Evolutionary conservation across 2,113 vertebrate species (phyloP).

Genomic region (Desmodus rotundus): DNA sequence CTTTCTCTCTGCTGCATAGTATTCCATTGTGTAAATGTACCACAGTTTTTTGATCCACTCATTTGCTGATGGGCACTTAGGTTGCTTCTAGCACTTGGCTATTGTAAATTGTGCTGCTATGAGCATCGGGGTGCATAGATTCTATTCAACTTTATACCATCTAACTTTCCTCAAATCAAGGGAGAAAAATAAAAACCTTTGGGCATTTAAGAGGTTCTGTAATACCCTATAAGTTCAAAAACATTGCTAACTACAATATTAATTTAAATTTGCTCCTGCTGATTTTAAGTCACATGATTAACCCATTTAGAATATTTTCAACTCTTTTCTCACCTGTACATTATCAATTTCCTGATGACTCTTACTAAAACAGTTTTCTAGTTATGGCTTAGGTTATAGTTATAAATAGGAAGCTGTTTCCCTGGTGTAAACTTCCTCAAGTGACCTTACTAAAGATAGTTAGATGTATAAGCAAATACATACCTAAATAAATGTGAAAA

Average conservation of each 20-base stretch:
- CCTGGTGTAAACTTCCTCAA: neutral
- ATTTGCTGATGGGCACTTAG: no score
- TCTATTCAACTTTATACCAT: neutral
- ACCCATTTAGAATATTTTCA: neutral
- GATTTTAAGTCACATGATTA: neutral
- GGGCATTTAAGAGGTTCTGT: neutral
- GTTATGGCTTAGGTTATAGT: neutral
- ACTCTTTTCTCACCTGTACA: neutral
- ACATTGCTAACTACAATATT: neutral
- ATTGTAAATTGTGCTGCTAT: no score
- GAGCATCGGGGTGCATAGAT: neutral
- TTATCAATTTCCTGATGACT: neutral
- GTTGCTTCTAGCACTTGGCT: no score
- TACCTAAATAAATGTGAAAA: neutral
- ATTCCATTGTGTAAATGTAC: no score
- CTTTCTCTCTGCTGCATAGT: no score
- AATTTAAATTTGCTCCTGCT: neutral
- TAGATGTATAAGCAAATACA: neutral
- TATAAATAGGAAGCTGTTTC: neutral
- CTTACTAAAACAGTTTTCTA: neutral
- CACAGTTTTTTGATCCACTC: no score
- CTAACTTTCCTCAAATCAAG: neutral
- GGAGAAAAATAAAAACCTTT: neutral
- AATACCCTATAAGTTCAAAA: neutral
- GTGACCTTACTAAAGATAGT: neutral